These are phyloP conservation scores for Varroa destructor DNA, from an alignment of 1,140 invertebrate species.

Conservation along the genomic window DNA sequence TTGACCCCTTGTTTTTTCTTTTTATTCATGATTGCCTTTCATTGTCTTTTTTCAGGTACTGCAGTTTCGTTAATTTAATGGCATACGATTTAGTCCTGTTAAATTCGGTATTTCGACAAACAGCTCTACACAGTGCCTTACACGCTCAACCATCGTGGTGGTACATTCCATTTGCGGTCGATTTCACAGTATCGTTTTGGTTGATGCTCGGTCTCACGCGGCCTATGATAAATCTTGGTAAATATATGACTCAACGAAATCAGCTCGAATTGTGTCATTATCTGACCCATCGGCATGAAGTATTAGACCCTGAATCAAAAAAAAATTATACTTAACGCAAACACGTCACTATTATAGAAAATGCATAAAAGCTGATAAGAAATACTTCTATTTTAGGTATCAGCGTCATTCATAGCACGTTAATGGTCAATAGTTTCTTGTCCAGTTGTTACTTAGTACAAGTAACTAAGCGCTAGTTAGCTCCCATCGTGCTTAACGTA, in stretches of 20 bases:
- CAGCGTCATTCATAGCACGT: too few species aligned
- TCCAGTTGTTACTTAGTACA: too few species aligned
- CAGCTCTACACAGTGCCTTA: slow-evolving; percentile 3
- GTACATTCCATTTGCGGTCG: background rate
- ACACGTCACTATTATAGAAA: too few species aligned
- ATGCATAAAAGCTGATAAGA: background rate
- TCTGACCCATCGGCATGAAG: too few species aligned
- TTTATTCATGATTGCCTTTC: background rate
- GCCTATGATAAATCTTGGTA: slow-evolving; percentile 15
- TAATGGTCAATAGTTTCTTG: too few species aligned
- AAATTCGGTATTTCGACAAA: background rate
- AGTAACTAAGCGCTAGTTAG: too few species aligned
- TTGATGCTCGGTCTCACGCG: background rate
- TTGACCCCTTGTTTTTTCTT: too few species aligned
- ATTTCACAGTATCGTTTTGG: background rate
- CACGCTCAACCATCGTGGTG: background rate
- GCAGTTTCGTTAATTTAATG: slow-evolving; percentile 9
- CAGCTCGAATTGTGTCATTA: background rate
- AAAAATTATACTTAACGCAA: too few species aligned
- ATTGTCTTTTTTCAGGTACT: background rate
- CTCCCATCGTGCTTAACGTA: too few species aligned
- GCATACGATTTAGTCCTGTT: slow-evolving; percentile 7
- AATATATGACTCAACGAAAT: background rate
- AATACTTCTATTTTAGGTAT: too few species aligned
- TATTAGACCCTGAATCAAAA: too few species aligned